Conservation (phyloP, 2,113 vertebrate species). For the Pheucticus melanocephalus region DNA sequence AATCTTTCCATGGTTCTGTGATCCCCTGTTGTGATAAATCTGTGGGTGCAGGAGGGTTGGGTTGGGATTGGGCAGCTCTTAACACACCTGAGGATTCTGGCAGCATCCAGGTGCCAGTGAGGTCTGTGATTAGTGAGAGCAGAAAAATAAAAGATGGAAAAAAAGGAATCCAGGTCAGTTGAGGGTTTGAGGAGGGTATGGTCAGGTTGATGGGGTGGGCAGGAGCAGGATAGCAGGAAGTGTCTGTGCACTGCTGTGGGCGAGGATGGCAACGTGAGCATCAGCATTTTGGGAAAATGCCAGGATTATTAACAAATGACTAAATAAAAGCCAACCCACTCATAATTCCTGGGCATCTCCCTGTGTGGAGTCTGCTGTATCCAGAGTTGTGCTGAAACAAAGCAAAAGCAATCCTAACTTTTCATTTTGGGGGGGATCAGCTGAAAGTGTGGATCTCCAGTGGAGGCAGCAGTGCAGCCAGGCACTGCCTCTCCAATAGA, state of each 20-base stretch:
- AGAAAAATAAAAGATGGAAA: not conserved
- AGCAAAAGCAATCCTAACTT: not conserved
- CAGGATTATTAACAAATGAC: not conserved
- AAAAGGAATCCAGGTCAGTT: not conserved
- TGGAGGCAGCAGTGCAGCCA: slow-evolving; percentile 3
- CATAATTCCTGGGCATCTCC: not conserved
- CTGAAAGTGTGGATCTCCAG: not conserved
- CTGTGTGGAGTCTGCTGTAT: not conserved
- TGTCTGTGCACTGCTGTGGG: not conserved
- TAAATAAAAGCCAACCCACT: not conserved
- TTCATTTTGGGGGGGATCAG: not conserved
- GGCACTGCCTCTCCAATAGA: slow-evolving; percentile 70
- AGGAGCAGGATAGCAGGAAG: not conserved
- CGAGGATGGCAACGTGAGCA: fast-evolving
- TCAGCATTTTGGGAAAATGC: not conserved
- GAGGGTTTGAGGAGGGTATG: not conserved
- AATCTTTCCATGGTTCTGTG: not conserved
- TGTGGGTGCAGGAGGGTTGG: not conserved
- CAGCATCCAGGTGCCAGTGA: not conserved
- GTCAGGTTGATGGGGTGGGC: not conserved
- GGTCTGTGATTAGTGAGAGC: fast-evolving
- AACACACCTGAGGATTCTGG: not conserved
- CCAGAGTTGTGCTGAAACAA: not conserved
- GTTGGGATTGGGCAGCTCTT: not conserved
- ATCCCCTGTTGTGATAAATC: not conserved